A percentile compares a stretch with the other conserved stretches of the same genome.
Conservation (phyloP, 1,140 invertebrate species). For the Aphaenogaster rudis region DNA sequence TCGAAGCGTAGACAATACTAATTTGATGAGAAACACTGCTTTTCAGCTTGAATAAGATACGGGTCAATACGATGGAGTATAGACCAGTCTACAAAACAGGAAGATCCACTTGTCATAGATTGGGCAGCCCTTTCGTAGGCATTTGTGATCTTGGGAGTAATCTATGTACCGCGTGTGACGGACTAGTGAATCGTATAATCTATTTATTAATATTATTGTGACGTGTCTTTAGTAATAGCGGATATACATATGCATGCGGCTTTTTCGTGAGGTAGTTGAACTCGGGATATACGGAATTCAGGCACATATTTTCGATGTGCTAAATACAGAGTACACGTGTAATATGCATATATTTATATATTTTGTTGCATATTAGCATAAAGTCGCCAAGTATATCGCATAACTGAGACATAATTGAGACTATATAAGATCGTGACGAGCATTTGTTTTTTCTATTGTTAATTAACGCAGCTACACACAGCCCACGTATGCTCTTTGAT, state of each 20-base stretch:
- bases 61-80: conserved; percentile 15
- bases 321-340: neutral
- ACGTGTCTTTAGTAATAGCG: conserved; percentile 50
- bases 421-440: neutral
- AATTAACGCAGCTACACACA: conserved; percentile 47
- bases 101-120: conserved; percentile 83
- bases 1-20: neutral
- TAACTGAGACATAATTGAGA: neutral
- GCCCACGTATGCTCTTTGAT: conserved; percentile 21
- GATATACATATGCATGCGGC: conserved; percentile 60
- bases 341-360: too few species aligned
- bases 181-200: conserved; percentile 35
- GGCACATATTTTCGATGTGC: neutral
- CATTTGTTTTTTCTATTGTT: conserved; percentile 60
- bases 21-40: conserved; percentile 30
- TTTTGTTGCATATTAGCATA: neutral
- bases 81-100: conserved; percentile 77
- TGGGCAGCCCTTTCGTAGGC: conserved; percentile 76
- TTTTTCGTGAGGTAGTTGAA: conserved; percentile 42
- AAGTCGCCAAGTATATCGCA: neutral
- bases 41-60: conserved; percentile 42
- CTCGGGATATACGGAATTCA: conserved; percentile 2
- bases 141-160: conserved; percentile 56
- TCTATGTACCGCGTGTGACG: conserved; percentile 11
- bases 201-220: conserved; percentile 56